Evolutionary conservation across 2,888 invertebrate species (phyloP).

Genomic region (Cephonodes hylas): DNA sequence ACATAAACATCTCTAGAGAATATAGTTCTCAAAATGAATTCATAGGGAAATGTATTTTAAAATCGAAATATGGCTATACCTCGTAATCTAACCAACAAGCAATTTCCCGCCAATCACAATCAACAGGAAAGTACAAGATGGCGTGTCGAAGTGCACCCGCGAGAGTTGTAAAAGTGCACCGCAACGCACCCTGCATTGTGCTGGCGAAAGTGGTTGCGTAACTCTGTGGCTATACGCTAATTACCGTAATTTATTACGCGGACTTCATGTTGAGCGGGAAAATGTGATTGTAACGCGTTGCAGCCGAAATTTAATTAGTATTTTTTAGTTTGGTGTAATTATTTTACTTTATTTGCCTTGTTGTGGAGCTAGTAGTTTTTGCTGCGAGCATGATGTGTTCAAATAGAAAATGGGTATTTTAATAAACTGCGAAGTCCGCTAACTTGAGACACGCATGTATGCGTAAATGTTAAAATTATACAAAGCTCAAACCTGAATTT

Average conservation of each 20-base stretch:
- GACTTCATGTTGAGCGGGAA: constrained; percentile 4
- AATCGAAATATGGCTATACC: too few relatives aligned
- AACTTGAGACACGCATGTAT: too few relatives aligned
- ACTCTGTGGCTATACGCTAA: constrained; percentile 4
- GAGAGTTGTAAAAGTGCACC: constrained; percentile 11
- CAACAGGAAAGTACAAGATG: neutral
- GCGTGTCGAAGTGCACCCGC: constrained; percentile 12
- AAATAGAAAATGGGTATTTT: too few relatives aligned
- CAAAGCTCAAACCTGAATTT: too few relatives aligned
- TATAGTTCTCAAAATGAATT: too few relatives aligned
- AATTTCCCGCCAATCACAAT: neutral
- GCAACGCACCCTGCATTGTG: constrained; percentile 21
- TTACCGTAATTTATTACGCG: constrained; percentile 6
- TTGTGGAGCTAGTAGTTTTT: neutral
- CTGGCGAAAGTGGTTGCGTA: constrained; percentile 28
- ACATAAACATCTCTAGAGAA: too few relatives aligned
- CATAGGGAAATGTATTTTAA: too few relatives aligned
- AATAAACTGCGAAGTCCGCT: too few relatives aligned
- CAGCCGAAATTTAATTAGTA: neutral
- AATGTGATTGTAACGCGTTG: constrained; percentile 8
- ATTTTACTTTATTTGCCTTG: neutral
- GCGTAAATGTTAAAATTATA: too few relatives aligned
- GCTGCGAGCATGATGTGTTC: too few relatives aligned
- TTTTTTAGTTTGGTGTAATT: neutral
- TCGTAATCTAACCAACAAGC: neutral